Conservation (phyloP, 1,140 invertebrate genomes). For the Rhopalosiphum padi region DNA sequence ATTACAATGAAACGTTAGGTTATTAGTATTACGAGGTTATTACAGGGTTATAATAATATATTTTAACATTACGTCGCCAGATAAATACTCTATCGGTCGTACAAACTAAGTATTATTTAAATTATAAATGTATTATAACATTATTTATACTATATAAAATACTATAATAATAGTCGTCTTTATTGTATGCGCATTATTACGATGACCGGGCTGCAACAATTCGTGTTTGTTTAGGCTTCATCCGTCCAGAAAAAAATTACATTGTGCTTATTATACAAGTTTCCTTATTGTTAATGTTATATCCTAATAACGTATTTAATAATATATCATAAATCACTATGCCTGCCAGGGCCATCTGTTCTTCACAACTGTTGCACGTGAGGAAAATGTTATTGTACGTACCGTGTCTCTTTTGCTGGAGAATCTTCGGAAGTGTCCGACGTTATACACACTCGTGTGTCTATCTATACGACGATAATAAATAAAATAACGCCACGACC, state of each 20-base stretch:
- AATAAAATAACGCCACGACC: background rate
- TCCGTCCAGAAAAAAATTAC: background rate
- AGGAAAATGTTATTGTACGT: background rate
- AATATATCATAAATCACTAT: conserved; percentile 3
- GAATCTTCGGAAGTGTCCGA: background rate
- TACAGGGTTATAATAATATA: background rate
- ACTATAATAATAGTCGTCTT: background rate
- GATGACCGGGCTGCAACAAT: background rate
- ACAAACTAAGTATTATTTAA: background rate
- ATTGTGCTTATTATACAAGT: background rate
- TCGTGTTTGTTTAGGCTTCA: background rate
- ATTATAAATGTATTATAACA: background rate
- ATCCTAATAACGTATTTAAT: background rate
- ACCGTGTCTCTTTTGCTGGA: background rate
- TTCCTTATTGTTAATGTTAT: background rate
- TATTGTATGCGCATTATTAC: background rate
- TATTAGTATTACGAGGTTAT: too few species aligned
- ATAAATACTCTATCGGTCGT: background rate
- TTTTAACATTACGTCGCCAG: background rate
- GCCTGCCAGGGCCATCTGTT: background rate
- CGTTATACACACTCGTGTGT: background rate
- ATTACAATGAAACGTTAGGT: background rate
- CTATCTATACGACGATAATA: background rate
- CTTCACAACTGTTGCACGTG: background rate
- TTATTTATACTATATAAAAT: background rate